Evolutionary conservation across 2,113 vertebrate species (phyloP).

Genomic region (Megalops atlanticus): DNA sequence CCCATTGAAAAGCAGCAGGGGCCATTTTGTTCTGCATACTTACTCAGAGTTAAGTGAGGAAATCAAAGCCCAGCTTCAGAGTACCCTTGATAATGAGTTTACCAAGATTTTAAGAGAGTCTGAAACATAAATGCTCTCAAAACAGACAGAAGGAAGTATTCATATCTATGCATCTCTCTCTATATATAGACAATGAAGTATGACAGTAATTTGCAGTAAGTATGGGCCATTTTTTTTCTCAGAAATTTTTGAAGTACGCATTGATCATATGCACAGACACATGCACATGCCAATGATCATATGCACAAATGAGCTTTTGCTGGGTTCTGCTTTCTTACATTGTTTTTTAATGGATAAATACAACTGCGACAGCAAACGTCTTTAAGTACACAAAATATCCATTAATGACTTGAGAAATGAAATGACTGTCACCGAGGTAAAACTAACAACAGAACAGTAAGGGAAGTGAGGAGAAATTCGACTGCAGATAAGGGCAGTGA

Average conservation of each 20-base stretch:
- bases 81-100: conserved; percentile 13
- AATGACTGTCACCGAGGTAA: conserved; percentile 46
- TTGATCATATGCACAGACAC: too few relatives aligned
- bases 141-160: background rate
- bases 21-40: conserved; percentile 54
- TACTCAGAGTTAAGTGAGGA: conserved; percentile 19
- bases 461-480: conserved; percentile 29
- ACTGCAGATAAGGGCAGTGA: conserved; percentile 39
- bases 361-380: conserved; percentile 48
- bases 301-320: too few relatives aligned
- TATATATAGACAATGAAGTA: too few relatives aligned
- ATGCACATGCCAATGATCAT: too few relatives aligned
- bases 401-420: conserved; percentile 49
- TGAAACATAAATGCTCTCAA: background rate
- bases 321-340: background rate
- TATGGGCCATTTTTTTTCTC: too few relatives aligned
- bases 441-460: conserved; percentile 17
- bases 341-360: conserved; percentile 44
- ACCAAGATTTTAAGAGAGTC: background rate
- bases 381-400: conserved; percentile 33
- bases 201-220: too few relatives aligned
- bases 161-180: background rate
- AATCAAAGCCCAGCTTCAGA: conserved; percentile 21
- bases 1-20: conserved; percentile 35
- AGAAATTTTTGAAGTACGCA: too few relatives aligned